phyloP scores from a whole-genome alignment of 2,888 invertebrate genomes.

The Volucella inflata region DNA sequence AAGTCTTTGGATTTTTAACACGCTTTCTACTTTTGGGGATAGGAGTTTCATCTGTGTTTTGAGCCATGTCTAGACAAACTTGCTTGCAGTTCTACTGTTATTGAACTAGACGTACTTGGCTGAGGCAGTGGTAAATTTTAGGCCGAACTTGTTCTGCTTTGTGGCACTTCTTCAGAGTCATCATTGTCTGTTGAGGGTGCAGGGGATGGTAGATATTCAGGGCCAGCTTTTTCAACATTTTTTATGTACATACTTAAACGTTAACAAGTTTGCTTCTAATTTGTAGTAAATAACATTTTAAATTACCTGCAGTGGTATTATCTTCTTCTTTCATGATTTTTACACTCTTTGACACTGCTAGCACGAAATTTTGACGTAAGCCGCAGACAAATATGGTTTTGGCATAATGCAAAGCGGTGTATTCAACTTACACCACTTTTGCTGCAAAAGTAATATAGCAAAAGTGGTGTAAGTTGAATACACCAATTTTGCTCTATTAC shows the following conservation, averaged over 20 bases:
- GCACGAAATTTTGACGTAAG: too few species aligned
- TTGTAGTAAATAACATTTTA: conserved; percentile 12
- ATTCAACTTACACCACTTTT: background rate
- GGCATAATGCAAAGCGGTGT: too few species aligned
- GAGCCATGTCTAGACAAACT: conserved; percentile 3
- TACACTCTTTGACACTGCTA: too few species aligned
- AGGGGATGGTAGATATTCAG: too few species aligned
- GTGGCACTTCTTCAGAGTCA: conserved; percentile 27
- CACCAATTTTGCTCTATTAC: too few species aligned
- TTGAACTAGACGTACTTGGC: conserved; percentile 16
- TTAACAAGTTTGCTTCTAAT: too few species aligned
- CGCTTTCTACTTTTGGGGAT: conserved; percentile 20
- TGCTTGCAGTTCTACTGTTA: conserved; percentile 18
- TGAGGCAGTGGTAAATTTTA: conserved; percentile 7
- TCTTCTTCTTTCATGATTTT: conserved; percentile 4
- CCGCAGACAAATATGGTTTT: too few species aligned
- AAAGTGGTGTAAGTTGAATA: background rate
- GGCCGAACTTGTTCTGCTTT: too few species aligned
- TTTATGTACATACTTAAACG: too few species aligned
- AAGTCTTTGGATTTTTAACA: conserved; percentile 16
- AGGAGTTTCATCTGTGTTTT: conserved; percentile 10
- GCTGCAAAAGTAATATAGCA: too few species aligned
- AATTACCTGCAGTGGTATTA: background rate
- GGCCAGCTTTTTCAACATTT: too few species aligned
- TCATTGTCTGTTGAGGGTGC: conserved; percentile 24